Evolutionary conservation across 2,113 vertebrate species (phyloP).

Genomic region (Mormyrus iriodes): DNA sequence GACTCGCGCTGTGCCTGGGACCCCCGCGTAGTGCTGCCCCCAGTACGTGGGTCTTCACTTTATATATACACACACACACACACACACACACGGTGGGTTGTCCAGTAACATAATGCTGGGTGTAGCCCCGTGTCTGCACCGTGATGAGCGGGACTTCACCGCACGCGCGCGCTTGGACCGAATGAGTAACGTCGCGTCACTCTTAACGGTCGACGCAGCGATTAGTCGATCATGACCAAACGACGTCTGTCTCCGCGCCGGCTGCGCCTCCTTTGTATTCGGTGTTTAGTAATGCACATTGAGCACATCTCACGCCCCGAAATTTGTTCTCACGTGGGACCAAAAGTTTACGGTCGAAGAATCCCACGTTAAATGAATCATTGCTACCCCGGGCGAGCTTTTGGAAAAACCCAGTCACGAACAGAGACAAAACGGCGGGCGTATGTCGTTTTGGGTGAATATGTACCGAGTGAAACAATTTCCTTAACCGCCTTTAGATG

Average conservation of each 20-base stretch:
- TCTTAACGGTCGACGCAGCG: not conserved
- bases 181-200: not conserved
- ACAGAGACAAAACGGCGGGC: not conserved
- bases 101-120: not conserved
- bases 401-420: not conserved
- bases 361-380: not conserved
- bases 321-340: not conserved
- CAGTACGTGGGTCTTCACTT: not conserved
- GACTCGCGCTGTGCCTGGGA: not conserved
- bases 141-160: not conserved
- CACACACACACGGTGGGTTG: too few relatives aligned
- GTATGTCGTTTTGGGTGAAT: not conserved
- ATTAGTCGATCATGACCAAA: not conserved
- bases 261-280: not conserved
- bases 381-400: not conserved
- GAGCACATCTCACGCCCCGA: not conserved
- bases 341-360: not conserved
- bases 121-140: not conserved
- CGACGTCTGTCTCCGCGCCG: not conserved
- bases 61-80: too few relatives aligned
- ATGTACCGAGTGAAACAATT: not conserved
- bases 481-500: not conserved
- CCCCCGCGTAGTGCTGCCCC: not conserved
- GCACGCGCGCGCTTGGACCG: not conserved
- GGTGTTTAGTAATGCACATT: not conserved